Evolutionary conservation across 2,888 invertebrate genomes (phyloP), one percentile per base, ranked within the genome.

Genomic region (Leptopilina myrica): DNA sequence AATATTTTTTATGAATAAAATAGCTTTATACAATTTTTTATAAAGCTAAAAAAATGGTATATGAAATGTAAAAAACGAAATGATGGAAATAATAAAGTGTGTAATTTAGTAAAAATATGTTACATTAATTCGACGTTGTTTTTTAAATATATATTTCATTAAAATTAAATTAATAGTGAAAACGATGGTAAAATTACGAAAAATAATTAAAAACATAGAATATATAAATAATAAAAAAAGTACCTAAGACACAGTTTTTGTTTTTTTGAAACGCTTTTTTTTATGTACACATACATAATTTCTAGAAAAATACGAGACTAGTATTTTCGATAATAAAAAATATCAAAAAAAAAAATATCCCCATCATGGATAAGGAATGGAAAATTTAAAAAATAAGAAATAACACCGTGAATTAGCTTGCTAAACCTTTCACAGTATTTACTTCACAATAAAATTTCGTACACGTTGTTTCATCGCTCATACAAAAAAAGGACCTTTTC

Each of bases 401-500:
- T n/a, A 33, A 56, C n/a, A 69, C 46, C 69, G 26, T 11, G 69
- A 53, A 33, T 73, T 87, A 87, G 86, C 87, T 88, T 86, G 85
- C 87, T 88, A 88, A 49, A 88, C 87, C 85, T 85, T 87, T 88
- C 82, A 86, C 85, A 87, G 83, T 85, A 83, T 87, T 88, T 86
- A 87, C 87, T 87, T 85, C 84, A 86, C 84, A 84, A 87, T 84
- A 87, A 56, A 87, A 88, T 85, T 84, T 85, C 85, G 84, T 87
- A 87, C 88, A 88, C 88, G 86, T 87, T 85, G 82, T 81, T 87
- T 85, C 82, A 83, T 88, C 85, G 86, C 86, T 88, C 86, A 86
- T 89, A 90, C 88, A 90, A 90, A 49, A 90, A 90, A 86, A 43
- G 43, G 86, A 87, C 83, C 84, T 87, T 43, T 86, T 86, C 87